These are phyloP conservation scores for Leucosticte australis DNA, from an alignment of 2,113 vertebrate genomes.

Conservation along the genomic window DNA sequence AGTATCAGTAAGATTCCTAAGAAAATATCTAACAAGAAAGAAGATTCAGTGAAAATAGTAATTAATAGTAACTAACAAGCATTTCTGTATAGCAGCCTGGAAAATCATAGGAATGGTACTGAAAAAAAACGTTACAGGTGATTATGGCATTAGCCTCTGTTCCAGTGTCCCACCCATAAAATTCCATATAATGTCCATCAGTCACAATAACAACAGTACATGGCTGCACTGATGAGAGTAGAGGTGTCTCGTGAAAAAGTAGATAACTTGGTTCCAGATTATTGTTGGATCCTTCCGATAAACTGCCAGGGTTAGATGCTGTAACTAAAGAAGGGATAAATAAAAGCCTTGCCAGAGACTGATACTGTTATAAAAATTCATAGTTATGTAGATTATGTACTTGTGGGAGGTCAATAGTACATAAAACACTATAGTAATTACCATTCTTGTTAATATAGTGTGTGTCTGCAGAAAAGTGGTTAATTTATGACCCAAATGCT, in stretches of 20 bases:
- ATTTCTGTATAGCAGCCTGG: not conserved
- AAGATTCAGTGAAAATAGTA: not conserved
- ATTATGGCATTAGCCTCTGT: not conserved
- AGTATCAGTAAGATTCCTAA: not conserved
- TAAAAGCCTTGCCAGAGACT: not conserved
- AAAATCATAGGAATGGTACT: not conserved
- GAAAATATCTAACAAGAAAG: not conserved
- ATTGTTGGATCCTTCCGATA: not conserved
- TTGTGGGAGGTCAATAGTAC: not conserved
- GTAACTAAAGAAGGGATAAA: not conserved
- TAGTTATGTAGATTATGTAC: not conserved
- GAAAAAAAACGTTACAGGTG: not conserved
- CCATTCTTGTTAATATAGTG: not conserved
- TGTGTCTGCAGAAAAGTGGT: not conserved
- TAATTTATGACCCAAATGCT: not conserved
- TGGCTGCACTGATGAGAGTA: not conserved
- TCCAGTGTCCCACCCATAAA: not conserved
- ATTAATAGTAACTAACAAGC: not conserved
- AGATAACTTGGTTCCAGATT: not conserved
- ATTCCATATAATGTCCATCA: not conserved
- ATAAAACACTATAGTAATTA: not conserved
- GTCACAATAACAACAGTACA: not conserved
- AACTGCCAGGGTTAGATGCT: not conserved
- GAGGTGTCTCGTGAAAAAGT: not conserved
- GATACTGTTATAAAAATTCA: not conserved